A percentile compares a stretch with the other conserved stretches of the same genome.
Evolutionary conservation across 2,888 invertebrate genomes (phyloP).

Genomic region (Netelia inedita): DNA sequence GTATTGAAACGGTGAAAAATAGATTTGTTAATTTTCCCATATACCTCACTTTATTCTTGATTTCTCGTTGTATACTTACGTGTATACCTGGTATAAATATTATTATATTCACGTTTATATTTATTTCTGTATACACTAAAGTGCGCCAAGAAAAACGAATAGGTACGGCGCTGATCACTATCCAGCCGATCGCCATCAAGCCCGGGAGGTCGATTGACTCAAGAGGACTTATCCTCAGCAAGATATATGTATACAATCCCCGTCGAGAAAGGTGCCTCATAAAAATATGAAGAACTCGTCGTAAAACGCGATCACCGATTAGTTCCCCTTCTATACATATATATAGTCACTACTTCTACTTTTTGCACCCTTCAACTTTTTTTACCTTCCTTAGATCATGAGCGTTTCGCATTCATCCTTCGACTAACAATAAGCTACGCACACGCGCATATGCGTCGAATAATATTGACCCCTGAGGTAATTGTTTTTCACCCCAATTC

Average conservation of each 20-base stretch:
- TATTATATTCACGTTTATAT: too few relatives aligned
- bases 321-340: conserved; percentile 59
- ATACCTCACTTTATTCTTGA: not conserved
- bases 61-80: not conserved
- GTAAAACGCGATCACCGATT: conserved; percentile 80
- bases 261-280: conserved; percentile 73
- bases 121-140: not conserved
- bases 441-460: not conserved
- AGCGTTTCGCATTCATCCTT: too few relatives aligned
- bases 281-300: conserved; percentile 78
- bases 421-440: not conserved
- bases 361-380: too few relatives aligned
- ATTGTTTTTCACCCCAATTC: conserved; percentile 14
- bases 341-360: not conserved
- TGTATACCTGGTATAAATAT: too few relatives aligned
- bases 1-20: not conserved
- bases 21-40: not conserved
- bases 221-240: conserved; percentile 32
- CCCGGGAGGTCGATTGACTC: conserved; percentile 23
- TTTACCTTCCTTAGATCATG: too few relatives aligned
- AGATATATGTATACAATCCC: conserved; percentile 45
- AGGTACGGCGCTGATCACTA: not conserved
- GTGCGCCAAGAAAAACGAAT: not conserved
- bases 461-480: not conserved
- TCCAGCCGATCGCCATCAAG: not conserved